Conservation (phyloP, 2,888 invertebrate species). For the Mesorhabditis belari region DNA sequence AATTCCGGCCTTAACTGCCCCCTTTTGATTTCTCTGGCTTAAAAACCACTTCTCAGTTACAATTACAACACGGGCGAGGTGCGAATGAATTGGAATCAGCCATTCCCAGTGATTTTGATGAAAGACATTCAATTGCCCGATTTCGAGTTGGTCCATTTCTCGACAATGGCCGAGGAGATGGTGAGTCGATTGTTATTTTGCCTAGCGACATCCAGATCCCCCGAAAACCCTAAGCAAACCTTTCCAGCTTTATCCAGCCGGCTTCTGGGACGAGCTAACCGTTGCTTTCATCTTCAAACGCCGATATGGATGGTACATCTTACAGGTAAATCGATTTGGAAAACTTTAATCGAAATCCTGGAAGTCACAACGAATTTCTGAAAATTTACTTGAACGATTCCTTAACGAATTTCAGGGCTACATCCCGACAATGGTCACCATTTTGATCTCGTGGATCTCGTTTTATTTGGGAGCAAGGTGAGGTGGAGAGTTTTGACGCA, state of each 20-base stretch:
- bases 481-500: background rate
- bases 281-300: conserved; percentile 51
- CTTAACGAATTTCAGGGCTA: conserved; percentile 18
- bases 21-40: background rate
- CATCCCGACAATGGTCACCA: conserved; percentile 53
- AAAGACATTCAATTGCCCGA: conserved; percentile 49
- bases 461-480: conserved; percentile 52
- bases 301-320: conserved; percentile 52
- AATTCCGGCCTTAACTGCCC: background rate
- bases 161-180: conserved; percentile 50
- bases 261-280: conserved; percentile 53
- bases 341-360: background rate
- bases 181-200: too few relatives aligned
- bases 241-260: conserved; percentile 51
- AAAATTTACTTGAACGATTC: background rate
- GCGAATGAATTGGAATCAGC: conserved; percentile 52
- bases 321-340: conserved; percentile 34
- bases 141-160: conserved; percentile 49
- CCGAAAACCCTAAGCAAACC: too few relatives aligned
- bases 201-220: too few relatives aligned
- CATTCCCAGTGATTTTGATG: conserved; percentile 41
- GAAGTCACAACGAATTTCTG: too few relatives aligned
- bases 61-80: conserved; percentile 54
- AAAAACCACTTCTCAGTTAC: conserved; percentile 23
- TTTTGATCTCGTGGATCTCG: conserved; percentile 53